Base-by-base conservation (phyloP, 2,888 invertebrate species). In the Ormyrus pomaceus region DNA sequence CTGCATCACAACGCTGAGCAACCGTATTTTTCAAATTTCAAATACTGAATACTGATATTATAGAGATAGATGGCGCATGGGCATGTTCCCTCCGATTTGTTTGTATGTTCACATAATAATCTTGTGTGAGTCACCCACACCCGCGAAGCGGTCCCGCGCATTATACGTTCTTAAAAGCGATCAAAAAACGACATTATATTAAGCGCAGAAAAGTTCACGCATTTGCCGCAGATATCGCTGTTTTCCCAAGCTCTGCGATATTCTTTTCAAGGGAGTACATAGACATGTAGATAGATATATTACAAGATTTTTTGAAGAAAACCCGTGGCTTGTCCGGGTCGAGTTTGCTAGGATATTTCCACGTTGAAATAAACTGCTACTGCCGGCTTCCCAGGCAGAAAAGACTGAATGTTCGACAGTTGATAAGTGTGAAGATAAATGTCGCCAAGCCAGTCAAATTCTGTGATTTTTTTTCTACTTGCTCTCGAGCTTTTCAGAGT, bases 221-320 rank as follows among this genome's bases (percentile, higher is more conserved):
- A 46, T 82, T 83, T 82, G 81, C 83, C 86, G 78, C 83, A 34
- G 46, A 79, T 48, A 65, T 81, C 84, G 84, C 82, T 86, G 83
- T 83, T 83, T 7, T 82, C 82, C 86, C 83, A 85, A 85, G 85
- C 83, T 83, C 79, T 83, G 76, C 82, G 73, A 34, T 34, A 34
- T 80, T 82, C 82, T 58, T 64, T 73, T 56, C 51, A 64, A 50
- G n/a, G 11, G 45, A 56, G 45, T 19, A 9, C 56, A 56, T 76
- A 79, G 83, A 83, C 83, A 84, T 81, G 82, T 64, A 69, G 73
- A 73, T 75, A 34, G 34, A 79, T 78, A 76, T 83, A 82, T 82
- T 70, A 75, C 82, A 83, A 65, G 70, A 82, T 68, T 83, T 83
- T 34, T 77, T 73, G 64, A 66, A 84, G 75, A 19, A 65, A 83